A percentile compares a stretch with the other conserved stretches of the same genome.
phyloP scores from a whole-genome alignment of 2,113 vertebrate species.

The Periophthalmus modestus region DNA sequence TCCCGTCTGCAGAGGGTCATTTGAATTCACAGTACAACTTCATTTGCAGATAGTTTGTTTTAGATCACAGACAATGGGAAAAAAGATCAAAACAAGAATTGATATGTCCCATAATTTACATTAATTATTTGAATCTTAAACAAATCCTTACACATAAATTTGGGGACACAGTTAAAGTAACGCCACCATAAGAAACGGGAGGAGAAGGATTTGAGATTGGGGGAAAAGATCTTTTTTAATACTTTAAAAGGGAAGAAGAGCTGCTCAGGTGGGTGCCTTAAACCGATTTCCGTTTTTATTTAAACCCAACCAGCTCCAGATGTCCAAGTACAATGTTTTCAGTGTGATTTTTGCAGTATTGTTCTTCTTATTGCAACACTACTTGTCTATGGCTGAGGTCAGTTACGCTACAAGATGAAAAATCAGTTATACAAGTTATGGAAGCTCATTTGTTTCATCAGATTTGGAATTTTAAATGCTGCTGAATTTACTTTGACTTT shows the following conservation, averaged over 20 bases:
- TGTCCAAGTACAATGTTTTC: too few relatives aligned
- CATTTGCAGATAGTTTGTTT: not conserved
- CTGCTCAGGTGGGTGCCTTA: not conserved
- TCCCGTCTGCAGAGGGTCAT: not conserved
- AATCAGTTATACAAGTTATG: too few relatives aligned
- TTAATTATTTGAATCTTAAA: not conserved
- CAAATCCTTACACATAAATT: not conserved
- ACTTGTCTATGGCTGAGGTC: too few relatives aligned
- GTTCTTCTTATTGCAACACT: too few relatives aligned
- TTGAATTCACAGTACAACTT: not conserved
- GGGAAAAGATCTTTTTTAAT: not conserved
- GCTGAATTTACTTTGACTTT: too few relatives aligned
- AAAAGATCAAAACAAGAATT: not conserved
- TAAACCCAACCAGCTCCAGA: too few relatives aligned
- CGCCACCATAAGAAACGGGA: not conserved
- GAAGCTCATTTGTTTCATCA: too few relatives aligned
- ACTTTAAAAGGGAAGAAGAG: not conserved
- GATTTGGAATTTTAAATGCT: too few relatives aligned
- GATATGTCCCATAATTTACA: not conserved
- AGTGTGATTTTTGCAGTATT: too few relatives aligned
- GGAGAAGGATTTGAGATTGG: not conserved
- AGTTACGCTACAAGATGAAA: too few relatives aligned
- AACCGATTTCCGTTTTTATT: not conserved
- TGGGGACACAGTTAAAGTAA: not conserved
- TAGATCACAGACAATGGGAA: not conserved